Base-by-base conservation (phyloP, 2,797 vertebrate species). In the Choloepus didactylus region DNA sequence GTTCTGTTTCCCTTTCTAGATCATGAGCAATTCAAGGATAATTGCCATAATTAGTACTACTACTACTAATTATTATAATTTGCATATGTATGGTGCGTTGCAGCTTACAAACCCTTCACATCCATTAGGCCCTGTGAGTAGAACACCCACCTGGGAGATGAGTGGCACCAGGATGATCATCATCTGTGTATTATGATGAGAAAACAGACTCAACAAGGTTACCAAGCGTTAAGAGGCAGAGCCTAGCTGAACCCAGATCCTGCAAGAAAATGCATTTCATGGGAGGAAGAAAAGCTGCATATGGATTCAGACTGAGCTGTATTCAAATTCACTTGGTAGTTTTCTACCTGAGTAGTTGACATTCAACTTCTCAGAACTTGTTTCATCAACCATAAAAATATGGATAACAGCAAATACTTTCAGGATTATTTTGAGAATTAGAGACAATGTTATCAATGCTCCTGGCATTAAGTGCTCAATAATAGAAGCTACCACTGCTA, bases 371-470 rank as follows among this genome's bases (percentile, higher is more conserved):
- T 88, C 15, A 4, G 25, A 87, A 90, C 46, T 91, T 87, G 49
- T 87, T 92, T 84, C 35, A 44, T 95, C 44, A 75, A 83, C 41
- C 49, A 7, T 66, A 82, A 90, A 83, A 35, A 44, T 62, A 88
- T 15, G 23, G 16, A 77, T 69, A 54, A 21, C 11, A 38, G 16
- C 35, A 75, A 56, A 51, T 62, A 62, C 21, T 49, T 91, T 67
- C 31, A n/a, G 23, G 15, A 31, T 83, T 77, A 81, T 77, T 88
- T 75, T 91, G 62, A 86, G 69, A 66, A 85, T 18, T 86, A 77
- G 7, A 69, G 15, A 83, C 25, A 64, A 94, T 35, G 27, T 60
- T 31, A 81, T 70, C 29, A 86, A n/a, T 16, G 6, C 77, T 86
- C 35, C 25, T 46, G 14, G 35, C 19, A 69, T 79, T 59, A 76